Evolutionary conservation across 2,113 vertebrate genomes (phyloP).

Genomic region (Pteronura brasiliensis): DNA sequence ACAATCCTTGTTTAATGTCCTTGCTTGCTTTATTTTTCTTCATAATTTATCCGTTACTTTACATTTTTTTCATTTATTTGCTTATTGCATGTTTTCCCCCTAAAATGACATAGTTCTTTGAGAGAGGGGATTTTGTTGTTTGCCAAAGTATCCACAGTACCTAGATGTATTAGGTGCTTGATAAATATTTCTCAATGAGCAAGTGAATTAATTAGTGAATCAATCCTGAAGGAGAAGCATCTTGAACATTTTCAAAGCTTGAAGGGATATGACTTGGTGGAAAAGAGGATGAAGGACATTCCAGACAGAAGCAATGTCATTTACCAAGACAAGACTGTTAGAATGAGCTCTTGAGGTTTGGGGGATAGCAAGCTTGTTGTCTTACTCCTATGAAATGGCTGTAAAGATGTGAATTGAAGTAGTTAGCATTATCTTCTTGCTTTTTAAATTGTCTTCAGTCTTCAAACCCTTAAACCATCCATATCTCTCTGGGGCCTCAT

Average conservation of each 20-base stretch:
- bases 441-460: neutral
- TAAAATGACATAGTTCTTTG: slow-evolving; percentile 13
- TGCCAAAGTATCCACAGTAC: neutral
- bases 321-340: neutral
- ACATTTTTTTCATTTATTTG: neutral
- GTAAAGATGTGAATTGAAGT: neutral
- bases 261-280: neutral
- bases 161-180: neutral
- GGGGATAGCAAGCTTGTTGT: neutral
- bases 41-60: neutral
- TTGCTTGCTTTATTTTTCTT: slow-evolving; percentile 13
- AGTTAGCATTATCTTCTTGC: neutral
- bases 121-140: neutral
- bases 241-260: neutral
- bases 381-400: neutral
- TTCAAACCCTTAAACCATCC: neutral
- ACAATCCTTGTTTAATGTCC: neutral
- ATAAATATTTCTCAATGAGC: neutral
- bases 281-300: neutral
- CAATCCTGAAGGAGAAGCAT: neutral
- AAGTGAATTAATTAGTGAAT: neutral
- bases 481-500: neutral
- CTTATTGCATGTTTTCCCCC: neutral
- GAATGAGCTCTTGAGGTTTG: neutral
- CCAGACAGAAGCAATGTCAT: neutral